Conservation (phyloP, 2,888 invertebrate genomes). For the Nebria salina region DNA sequence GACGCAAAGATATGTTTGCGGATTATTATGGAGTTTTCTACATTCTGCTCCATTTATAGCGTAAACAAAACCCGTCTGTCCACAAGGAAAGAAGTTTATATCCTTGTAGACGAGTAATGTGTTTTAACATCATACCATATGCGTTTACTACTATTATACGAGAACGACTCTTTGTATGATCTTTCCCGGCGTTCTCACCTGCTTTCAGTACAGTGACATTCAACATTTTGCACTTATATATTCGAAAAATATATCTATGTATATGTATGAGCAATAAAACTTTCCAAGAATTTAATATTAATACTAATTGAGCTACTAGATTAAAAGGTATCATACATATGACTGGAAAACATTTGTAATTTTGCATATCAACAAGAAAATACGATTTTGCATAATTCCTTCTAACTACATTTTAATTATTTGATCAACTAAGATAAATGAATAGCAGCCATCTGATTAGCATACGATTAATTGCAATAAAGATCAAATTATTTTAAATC, state of each 20-base stretch:
- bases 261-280: background rate
- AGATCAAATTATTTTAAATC: background rate
- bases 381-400: background rate
- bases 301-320: background rate
- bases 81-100: slow-evolving; percentile 11
- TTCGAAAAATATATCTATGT: background rate
- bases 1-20: slow-evolving; percentile 6
- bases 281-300: background rate
- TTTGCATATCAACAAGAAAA: background rate
- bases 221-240: background rate
- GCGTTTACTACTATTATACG: slow-evolving; percentile 19
- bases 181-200: slow-evolving; percentile 19
- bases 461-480: background rate
- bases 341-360: background rate
- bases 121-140: slow-evolving; percentile 23
- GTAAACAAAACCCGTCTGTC: slow-evolving; percentile 33
- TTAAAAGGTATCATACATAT: background rate
- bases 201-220: background rate
- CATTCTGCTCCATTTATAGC: slow-evolving; percentile 42
- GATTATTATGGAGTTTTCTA: slow-evolving; percentile 26
- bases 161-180: slow-evolving; percentile 5
- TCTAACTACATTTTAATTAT: background rate
- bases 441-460: background rate
- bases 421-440: slow-evolving; percentile 1
- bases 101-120: slow-evolving; percentile 10